These are phyloP conservation scores for Mercenaria mercenaria DNA, from an alignment of 1,140 invertebrate genomes.

Conservation along the genomic window DNA sequence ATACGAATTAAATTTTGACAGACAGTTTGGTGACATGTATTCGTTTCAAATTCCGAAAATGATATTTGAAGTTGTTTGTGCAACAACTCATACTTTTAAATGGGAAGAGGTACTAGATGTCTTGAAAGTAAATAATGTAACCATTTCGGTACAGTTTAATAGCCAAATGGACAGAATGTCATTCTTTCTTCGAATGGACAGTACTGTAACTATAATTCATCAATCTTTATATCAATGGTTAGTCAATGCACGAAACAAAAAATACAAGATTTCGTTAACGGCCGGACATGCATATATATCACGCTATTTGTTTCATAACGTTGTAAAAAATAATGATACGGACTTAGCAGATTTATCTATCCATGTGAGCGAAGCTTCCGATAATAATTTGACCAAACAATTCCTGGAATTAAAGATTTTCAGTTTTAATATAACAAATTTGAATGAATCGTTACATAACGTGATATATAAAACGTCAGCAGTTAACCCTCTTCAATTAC, in stretches of 20 bases:
- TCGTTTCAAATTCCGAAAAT: background rate
- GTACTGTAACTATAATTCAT: background rate
- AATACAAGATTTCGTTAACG: background rate
- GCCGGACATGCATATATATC: background rate
- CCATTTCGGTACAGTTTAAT: background rate
- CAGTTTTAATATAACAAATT: too few species aligned
- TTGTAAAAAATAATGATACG: too few species aligned
- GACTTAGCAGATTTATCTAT: background rate
- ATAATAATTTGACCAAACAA: background rate
- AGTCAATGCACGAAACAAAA: background rate
- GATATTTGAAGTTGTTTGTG: slow-evolving; percentile 26
- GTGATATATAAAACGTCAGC: too few species aligned
- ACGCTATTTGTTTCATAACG: background rate
- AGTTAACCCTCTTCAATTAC: too few species aligned
- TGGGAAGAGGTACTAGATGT: background rate
- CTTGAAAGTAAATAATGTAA: background rate
- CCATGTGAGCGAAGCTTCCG: background rate
- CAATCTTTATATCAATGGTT: background rate
- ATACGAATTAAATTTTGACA: slow-evolving; percentile 24
- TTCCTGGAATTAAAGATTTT: background rate
- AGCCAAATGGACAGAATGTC: background rate
- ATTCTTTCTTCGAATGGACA: background rate
- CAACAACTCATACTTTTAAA: background rate
- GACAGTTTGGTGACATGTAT: background rate
- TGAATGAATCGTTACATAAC: too few species aligned